A percentile compares a stretch with the other conserved stretches of the same genome.
Conservation (phyloP, 2,797 vertebrate species). For the Knipowitschia caucasica region DNA sequence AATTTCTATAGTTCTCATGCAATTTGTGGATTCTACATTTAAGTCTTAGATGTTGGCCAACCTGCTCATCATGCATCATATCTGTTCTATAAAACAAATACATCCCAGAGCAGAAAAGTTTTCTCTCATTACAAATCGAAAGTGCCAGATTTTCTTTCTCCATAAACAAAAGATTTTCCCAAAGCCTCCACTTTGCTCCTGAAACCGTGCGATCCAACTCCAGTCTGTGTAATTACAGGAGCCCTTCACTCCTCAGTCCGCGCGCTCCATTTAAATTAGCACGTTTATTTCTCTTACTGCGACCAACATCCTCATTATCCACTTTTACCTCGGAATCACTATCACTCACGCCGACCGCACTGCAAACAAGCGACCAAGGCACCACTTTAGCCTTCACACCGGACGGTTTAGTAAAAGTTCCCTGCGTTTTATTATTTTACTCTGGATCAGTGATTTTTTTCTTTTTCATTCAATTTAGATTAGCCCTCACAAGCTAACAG, state of each 20-base stretch:
- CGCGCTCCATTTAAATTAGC: constrained; percentile 53
- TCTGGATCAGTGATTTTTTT: neutral
- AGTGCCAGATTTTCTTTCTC: neutral
- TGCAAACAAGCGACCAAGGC: constrained; percentile 54
- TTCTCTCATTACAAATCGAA: neutral
- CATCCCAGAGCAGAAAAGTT: too few species aligned
- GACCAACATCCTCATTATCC: constrained; percentile 61
- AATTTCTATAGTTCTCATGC: too few species aligned
- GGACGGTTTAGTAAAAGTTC: constrained; percentile 32
- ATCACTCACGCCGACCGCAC: constrained; percentile 47
- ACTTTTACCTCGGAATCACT: constrained; percentile 59
- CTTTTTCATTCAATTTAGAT: neutral
- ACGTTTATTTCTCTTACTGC: constrained; percentile 48
- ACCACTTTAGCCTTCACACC: constrained; percentile 48
- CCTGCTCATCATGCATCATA: too few species aligned
- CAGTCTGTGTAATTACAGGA: constrained; percentile 49
- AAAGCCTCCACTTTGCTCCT: neutral
- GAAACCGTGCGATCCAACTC: constrained; percentile 32
- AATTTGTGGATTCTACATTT: too few species aligned
- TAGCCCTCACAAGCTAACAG: too few species aligned
- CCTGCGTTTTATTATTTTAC: too few species aligned
- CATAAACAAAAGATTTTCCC: neutral
- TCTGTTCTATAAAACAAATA: too few species aligned
- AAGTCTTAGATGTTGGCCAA: too few species aligned
- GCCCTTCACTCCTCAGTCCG: constrained; percentile 38